Base-by-base conservation (phyloP, 2,797 vertebrate genomes). In the Tragelaphus oryx region DNA sequence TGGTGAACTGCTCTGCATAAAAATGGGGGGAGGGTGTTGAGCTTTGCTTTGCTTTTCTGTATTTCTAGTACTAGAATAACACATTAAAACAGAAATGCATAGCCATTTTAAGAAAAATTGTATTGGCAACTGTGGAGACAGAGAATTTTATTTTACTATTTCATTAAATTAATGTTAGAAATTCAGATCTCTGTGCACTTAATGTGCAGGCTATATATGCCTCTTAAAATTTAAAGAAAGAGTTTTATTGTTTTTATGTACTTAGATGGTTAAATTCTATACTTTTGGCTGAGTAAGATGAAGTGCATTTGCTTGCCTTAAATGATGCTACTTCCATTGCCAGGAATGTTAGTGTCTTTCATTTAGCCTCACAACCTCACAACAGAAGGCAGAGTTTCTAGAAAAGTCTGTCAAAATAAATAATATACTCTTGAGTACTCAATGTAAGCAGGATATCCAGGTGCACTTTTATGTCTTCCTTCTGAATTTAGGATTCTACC, bases 341-440 rank as follows among this genome's bases (percentile, higher is more conserved):
- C 52, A 96, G 62, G 18, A 87, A 75, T 60, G 33, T 81, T 85
- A 57, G 46, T 54, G 14, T 84, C 50, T 92, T 89, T 93, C 57
- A 87, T 54, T 89, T 62, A 85, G 26, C 0, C 37, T 94, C 54
- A 78, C 28, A 91, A 84, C 18, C 37, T 94, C 54, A 78, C 28
- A 91, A 84, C 18, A 76, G 33, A 94, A 94, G 86, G 52, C 26
- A 87, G n/a, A 95, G 12, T 68, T 83, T 74, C 86, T 79, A 83
- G 85, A 76, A 88, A 93, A 41, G 17, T 84, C 44, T 85, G 74
- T 89, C 84, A 91, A 87, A 88, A 87, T 78, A 90, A 92, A 80
- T 52, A 76, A 52, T 33, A 37, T 2, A 18, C 20, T 74, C 81
- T 74, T 75, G 75, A 94, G 20, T 59, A 52, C 50, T 85, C 28